These are phyloP conservation scores for Formica exsecta DNA, from an alignment of 1,140 invertebrate species.

Conservation along the genomic window DNA sequence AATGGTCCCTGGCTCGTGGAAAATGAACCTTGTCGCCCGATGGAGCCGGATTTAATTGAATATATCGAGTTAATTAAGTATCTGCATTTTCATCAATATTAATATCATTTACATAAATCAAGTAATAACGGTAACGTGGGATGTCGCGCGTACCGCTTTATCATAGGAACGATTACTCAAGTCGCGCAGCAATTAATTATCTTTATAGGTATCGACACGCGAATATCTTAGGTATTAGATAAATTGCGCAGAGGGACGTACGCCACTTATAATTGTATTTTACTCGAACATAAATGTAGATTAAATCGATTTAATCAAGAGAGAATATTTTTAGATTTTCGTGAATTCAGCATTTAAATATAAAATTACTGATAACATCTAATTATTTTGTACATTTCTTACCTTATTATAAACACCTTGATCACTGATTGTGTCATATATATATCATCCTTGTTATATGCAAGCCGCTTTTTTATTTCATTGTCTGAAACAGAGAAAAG, in stretches of 20 bases:
- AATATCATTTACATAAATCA: slow-evolving; percentile 61
- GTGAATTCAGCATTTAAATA: neutral
- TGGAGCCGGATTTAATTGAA: slow-evolving; percentile 50
- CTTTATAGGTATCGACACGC: neutral
- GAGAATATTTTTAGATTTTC: neutral
- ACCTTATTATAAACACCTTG: neutral
- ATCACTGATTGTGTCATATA: neutral
- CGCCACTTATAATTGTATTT: neutral
- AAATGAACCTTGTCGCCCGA: slow-evolving; percentile 55
- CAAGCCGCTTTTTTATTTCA: neutral
- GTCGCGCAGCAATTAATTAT: slow-evolving; percentile 43
- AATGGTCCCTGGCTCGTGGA: slow-evolving; percentile 40
- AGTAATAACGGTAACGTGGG: slow-evolving; percentile 42
- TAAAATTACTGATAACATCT: slow-evolving; percentile 13
- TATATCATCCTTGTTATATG: neutral
- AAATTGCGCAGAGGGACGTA: neutral
- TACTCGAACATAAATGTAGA: neutral
- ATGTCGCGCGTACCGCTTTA: neutral
- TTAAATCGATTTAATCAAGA: slow-evolving; percentile 4
- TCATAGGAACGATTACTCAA: slow-evolving; percentile 44
- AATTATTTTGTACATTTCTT: neutral
- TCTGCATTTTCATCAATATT: slow-evolving; percentile 61
- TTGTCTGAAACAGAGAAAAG: slow-evolving; percentile 13
- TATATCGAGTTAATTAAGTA: slow-evolving; percentile 61
- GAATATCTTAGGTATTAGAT: neutral